A percentile compares a stretch with the other conserved stretches of the same genome.
phyloP scores from a whole-genome alignment of 2,113 vertebrate species.

The Platichthys stellatus region DNA sequence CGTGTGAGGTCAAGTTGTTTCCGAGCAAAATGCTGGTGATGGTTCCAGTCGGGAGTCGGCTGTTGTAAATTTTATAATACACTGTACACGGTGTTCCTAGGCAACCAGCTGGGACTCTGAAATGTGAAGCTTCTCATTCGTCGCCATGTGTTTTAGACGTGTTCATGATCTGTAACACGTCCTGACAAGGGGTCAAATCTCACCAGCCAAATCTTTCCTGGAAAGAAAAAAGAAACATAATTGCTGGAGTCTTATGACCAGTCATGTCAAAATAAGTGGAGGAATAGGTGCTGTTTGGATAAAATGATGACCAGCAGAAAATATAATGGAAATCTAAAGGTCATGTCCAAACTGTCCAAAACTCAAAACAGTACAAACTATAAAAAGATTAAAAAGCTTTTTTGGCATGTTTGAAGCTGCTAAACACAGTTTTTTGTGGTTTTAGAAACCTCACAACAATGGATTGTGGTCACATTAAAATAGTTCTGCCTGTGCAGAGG shows the following conservation, averaged over 20 bases:
- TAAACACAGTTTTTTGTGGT: neutral
- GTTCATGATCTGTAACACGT: neutral
- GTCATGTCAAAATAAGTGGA: neutral
- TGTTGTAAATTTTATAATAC: slow-evolving; percentile 16
- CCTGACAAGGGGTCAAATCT: neutral
- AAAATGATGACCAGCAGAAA: neutral
- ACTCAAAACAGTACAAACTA: neutral
- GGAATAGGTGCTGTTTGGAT: neutral
- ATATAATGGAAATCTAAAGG: neutral
- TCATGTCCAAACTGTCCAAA: neutral
- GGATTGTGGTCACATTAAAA: neutral
- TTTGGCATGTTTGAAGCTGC: neutral
- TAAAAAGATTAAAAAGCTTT: neutral
- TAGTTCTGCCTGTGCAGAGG: neutral
- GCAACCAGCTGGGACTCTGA: slow-evolving; percentile 20
- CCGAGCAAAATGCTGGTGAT: slow-evolving; percentile 22
- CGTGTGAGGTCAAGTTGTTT: slow-evolving; percentile 17
- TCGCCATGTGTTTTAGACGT: slow-evolving; percentile 2
- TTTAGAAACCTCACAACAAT: neutral
- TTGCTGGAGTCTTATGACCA: neutral
- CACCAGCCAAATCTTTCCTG: slow-evolving; percentile 10
- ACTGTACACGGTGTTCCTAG: slow-evolving; percentile 3
- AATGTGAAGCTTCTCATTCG: slow-evolving; percentile 51
- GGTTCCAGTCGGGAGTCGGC: slow-evolving; percentile 13
- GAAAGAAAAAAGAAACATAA: neutral